Conservation (phyloP, 2,888 invertebrate species). For the Drosophila anomalipes region DNA sequence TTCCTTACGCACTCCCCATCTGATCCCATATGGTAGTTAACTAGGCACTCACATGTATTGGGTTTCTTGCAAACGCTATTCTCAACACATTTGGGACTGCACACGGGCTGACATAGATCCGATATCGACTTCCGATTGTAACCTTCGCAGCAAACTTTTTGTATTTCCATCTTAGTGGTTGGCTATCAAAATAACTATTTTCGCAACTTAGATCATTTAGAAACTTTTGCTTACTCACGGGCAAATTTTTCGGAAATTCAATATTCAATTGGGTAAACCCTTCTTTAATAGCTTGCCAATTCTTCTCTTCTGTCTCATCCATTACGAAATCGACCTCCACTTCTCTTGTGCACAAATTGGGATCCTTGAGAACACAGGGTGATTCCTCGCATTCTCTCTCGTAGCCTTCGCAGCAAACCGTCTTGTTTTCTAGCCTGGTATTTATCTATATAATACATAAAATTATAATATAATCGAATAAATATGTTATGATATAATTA, state of each 20-base stretch:
- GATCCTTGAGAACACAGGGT: constrained; percentile 32
- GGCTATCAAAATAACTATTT: background rate
- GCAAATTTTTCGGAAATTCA: background rate
- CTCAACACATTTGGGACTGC: constrained; percentile 61
- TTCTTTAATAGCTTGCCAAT: constrained; percentile 10
- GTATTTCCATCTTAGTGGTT: background rate
- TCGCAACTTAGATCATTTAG: background rate
- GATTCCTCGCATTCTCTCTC: background rate
- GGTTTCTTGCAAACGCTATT: constrained; percentile 22
- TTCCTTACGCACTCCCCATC: constrained; percentile 3
- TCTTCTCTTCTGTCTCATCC: rapidly evolving
- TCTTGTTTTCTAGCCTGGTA: background rate
- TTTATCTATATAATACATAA: background rate
- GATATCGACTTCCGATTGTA: constrained; percentile 7
- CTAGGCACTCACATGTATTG: constrained; percentile 58
- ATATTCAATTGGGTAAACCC: constrained; percentile 21
- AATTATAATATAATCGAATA: no score
- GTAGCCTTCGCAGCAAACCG: constrained; percentile 46
- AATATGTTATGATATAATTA: no score
- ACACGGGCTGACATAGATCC: constrained; percentile 53
- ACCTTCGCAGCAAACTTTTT: constrained; percentile 40
- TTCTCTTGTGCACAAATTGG: constrained; percentile 30
- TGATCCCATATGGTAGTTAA: constrained; percentile 25
- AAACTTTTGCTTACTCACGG: background rate
- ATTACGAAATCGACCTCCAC: constrained; percentile 2